Evolutionary conservation across 2,113 vertebrate species (phyloP).

Genomic region (Semnornis frantzii): DNA sequence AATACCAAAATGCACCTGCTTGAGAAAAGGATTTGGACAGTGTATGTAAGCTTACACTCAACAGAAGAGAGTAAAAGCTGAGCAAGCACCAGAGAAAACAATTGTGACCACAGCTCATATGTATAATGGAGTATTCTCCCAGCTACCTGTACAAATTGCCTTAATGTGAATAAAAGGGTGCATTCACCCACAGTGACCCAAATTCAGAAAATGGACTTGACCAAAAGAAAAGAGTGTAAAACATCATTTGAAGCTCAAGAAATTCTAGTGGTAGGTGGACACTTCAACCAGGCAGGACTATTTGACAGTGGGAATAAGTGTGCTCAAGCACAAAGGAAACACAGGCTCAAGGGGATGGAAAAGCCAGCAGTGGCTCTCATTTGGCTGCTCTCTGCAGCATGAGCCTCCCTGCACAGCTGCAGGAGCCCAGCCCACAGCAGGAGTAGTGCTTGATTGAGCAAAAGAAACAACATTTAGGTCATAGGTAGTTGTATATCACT

Average conservation of each 20-base stretch:
- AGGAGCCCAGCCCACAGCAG: background rate
- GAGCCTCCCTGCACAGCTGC: background rate
- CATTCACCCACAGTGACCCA: background rate
- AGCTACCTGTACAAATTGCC: background rate
- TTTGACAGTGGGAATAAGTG: background rate
- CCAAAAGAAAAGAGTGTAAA: background rate
- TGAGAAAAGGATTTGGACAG: background rate
- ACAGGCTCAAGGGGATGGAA: fast-evolving
- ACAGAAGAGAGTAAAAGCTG: background rate
- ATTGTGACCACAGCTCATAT: background rate
- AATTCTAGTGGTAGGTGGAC: background rate
- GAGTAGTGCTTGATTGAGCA: background rate
- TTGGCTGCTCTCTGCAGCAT: background rate
- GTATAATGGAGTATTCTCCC: background rate
- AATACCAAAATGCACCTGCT: background rate
- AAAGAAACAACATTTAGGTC: background rate
- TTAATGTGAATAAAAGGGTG: background rate
- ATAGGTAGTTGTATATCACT: background rate
- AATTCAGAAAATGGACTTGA: background rate
- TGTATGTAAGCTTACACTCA: background rate
- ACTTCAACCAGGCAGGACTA: background rate
- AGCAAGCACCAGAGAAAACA: background rate
- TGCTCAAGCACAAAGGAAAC: background rate
- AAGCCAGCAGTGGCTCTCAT: background rate
- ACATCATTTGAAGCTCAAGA: background rate